Base-by-base conservation (phyloP, 2,888 invertebrate genomes). In the Aphodius sticticus region DNA sequence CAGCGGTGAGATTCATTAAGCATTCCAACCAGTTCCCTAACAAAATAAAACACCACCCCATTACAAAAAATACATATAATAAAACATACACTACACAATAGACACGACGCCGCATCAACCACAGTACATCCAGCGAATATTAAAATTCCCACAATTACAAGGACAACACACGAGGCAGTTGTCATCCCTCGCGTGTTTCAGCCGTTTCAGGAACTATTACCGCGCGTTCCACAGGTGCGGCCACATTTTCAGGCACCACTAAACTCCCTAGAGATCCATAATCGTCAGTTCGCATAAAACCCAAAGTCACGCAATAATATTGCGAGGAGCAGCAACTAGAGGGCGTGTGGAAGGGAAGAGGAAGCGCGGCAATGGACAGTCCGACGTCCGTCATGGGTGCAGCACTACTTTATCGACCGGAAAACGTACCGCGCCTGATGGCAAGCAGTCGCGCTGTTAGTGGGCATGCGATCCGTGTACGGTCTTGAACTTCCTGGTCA, bases 401-500 rank as follows among this genome's bases (percentile, higher is more conserved):
- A 53, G 53, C 53, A 12, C 53, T 12, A 53, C 53, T 53, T 53
- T 76, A 76, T 76, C 69, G 78, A 76, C 76, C 38, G 78, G 78
- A 75, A 78, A 76, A 78, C 36, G 70, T 53, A 53, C 53, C 53
- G 70, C 14, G 53, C 4, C 53, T 12, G 53, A 53, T 53, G 9
- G 53, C 53, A 5, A 53, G 53, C 53, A 53, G 53, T 53, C 53
- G 53, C 53, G 5, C 37, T 74, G 15, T 79, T 80, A 81, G 78
- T 83, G 83, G 76, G 81, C 81, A 83, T 87, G 87, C n/a, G 88
- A 85, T 72, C 89, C 89, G 82, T 90, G 90, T 16, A 90, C 88
- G 6, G 90, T 90, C 85, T 89, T 90, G 85, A 90, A 90, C 82
- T 88, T 87, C 81, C 90, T 86, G 26, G 89, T 88, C 16, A 90